Percentiles rank a stretch among this genome's conserved stretches.
These are phyloP conservation scores for Ceryle rudis DNA, from an alignment of 2,797 vertebrate genomes.

Conservation along the genomic window DNA sequence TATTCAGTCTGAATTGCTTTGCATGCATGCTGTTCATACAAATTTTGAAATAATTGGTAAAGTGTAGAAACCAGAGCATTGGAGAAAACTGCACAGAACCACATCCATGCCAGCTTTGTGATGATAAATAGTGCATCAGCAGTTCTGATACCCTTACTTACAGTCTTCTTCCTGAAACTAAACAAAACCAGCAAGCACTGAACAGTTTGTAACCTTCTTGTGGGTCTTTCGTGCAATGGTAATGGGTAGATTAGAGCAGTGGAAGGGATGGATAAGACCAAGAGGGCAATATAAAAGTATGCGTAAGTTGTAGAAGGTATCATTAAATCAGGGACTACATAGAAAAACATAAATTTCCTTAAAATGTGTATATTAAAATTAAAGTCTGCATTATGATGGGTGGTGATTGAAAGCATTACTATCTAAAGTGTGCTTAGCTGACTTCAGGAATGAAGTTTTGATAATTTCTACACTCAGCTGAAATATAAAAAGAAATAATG, in stretches of 20 bases:
- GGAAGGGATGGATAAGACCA: neutral
- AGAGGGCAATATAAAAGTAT: neutral
- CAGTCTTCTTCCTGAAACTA: neutral
- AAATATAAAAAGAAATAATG: neutral
- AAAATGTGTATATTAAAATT: neutral
- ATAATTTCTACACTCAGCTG: neutral
- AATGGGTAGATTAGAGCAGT: neutral
- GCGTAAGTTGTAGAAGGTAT: neutral
- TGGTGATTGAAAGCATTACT: neutral
- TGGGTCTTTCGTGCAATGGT: accelerated
- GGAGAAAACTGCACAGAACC: neutral
- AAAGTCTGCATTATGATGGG: neutral
- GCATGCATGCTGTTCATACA: neutral
- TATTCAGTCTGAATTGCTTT: neutral
- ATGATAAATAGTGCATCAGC: neutral
- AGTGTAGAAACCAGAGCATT: neutral
- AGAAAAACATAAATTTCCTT: neutral
- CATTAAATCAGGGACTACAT: neutral
- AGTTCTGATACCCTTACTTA: neutral
- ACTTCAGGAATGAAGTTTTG: neutral
- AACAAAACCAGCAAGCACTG: neutral
- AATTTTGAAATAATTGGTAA: neutral
- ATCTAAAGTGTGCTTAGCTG: neutral
- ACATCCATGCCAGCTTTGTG: neutral
- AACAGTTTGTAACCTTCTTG: neutral